Evolutionary conservation across 2,888 invertebrate genomes (phyloP), one percentile per base, ranked within the genome.

Genomic region (Latheticus oryzae): DNA sequence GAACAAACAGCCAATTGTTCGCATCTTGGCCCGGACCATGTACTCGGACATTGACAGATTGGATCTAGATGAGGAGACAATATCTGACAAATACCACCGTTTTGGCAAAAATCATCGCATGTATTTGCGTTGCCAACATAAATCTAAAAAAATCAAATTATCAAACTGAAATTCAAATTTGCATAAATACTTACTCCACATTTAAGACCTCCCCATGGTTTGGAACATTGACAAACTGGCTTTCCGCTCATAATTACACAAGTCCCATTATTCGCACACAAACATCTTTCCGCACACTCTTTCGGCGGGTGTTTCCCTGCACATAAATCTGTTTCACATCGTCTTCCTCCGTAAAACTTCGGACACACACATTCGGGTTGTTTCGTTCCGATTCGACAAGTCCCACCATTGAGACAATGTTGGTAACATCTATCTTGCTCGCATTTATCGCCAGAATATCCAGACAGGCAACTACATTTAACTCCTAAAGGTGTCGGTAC

Each of bases 331-430:
- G 78, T 79, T 72, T 83, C 84, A 69, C 84, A 84, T 1, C 79
- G 70, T 21, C 77, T 72, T 8, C 84, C 84, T 1, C 74, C 72
- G 66, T 71, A 84, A 12, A 76, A 72, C 5, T 73, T 70, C 3
- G 77, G 76, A 68, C 84, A 84, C 17, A 71, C 67, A 67, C 84
- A 84, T 42, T 73, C 71, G 1, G 75, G 72, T 53, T 77, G 75
- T 60, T 80, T 81, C 1, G 71, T 60, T 7, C 75, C 74, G 42
- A 74, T 69, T 9, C 65, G 68, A 59, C 81, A 81, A 1, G 73
- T 74, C 63, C 87, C 87, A 23, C 84, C 85, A 70, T 85, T 84
- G 56, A 80, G 80, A 67, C 88, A 88, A 60, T 81, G 81, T 17
- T 80, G 79, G 8, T 79, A 75, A 70, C 88, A 88, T 3, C 79